Base-by-base conservation (phyloP, 2,888 invertebrate genomes). In the Criorhina ranunculi region DNA sequence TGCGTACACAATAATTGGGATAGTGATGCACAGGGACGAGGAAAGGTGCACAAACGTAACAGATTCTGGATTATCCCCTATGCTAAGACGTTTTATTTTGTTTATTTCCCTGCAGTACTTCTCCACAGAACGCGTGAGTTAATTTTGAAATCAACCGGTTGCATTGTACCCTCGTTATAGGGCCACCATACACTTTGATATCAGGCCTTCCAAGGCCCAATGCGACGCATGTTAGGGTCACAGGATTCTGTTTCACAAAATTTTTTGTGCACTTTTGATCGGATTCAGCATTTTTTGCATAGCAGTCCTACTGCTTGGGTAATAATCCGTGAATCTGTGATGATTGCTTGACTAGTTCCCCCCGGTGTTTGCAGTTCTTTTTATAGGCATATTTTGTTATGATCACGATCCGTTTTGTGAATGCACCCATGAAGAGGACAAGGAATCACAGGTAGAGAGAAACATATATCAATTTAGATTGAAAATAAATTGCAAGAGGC, bases 1-100 rank as follows among this genome's bases (percentile, higher is more conserved):
- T 85, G 85, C 85, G 85, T 85, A 85, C 85, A 80, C 85, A 85
- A 85, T 85, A 85, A 85, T 85, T 85, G 85, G 85, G 70, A 82
- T 75, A 69, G 79, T 49, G 73, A 70, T 70, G 59, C 70, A 64
- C 37, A 35, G 49, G 53, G 42, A 57, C 59, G 24, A 6, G 9
- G 17, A 6, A 33, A 12, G 42, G 31, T 35, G 33, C 31, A 17
- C 35, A 55, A 60, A 37, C 62, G 53, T 35, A 31, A 35, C 60
- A 46, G 51, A 80, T 64, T 80, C 69, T 66, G 85, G 85, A 85
- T 85, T 85, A 85, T 85, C 80, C 80, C 40, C 59, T 85, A 53
- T 73, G 72, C 15, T 42, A 29, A 40, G 72, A 62, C 42, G 49
- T 37, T 55, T 64, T 42, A 64, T 60, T 49, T 35, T 33, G 57